Evolutionary conservation across 2,888 invertebrate species (phyloP), one percentile per base, ranked within the genome.

Genomic region (Holacanthella duospinosa): DNA sequence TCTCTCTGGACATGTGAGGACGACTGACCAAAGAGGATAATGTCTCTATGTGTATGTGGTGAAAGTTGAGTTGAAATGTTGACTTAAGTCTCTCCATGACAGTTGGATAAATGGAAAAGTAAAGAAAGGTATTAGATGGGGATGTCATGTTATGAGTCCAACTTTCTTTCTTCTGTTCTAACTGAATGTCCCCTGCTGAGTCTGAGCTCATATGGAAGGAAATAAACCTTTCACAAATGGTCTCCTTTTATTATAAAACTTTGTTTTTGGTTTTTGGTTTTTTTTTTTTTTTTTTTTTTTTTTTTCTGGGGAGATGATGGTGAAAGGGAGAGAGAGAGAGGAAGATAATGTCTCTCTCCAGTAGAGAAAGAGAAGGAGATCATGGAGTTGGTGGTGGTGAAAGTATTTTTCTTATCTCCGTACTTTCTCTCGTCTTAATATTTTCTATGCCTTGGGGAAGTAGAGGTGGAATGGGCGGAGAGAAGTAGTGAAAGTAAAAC

Each of bases 181-280:
- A 16, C 48, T 9, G 19, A 9, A 16, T 48, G 19, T 48, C 48
- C n/a, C 48, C 48, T 48, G 48, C 48, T 21, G 48, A 48, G 48
- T 16, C 19, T 48, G 21, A 21, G 48, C 12, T 48, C 48, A 48
- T 48, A 48, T 48, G 48, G 48, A 21, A 9, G 21, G 48, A 48
- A n/a, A 9, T 48, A 48, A 48, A 48, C 48, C 48, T 21, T 48
- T 48, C 48, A 48, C 48, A 48, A 48, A 48, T 48, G 48, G 48
- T 48, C n/a, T 48, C n/a, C 48, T 48, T 48, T 48, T 48, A 48
- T 48, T 48, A 48, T 48, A 48, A 48, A 48, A 48, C 48, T 48
- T 48, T 48, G 48, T 48, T 48, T 48, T 21, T 4, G 19, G 48
- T 9, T 21, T 48, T 48, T 48, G 6, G 4, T 21, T 21, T 48